These are phyloP conservation scores for Laspeyria flexula DNA, from an alignment of 2,888 invertebrate species.

Conservation along the genomic window DNA sequence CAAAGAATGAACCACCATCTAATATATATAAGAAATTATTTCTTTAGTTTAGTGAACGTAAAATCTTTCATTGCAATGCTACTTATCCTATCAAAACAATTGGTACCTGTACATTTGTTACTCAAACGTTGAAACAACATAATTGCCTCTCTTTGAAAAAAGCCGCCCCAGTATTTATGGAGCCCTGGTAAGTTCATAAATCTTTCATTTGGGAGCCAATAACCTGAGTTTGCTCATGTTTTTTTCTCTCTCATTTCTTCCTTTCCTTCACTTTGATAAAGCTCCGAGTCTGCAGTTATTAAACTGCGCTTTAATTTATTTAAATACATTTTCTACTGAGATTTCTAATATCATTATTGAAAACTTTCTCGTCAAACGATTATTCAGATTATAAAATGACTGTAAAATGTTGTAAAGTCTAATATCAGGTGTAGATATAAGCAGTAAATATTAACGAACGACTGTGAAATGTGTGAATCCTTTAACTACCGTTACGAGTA, in stretches of 20 bases:
- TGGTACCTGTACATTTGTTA: background rate
- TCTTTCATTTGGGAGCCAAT: conserved; percentile 68
- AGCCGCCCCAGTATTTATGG: conserved; percentile 25
- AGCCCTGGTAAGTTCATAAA: conserved; percentile 59
- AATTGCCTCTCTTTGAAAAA: conserved; percentile 16
- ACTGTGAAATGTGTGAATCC: background rate
- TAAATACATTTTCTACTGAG: conserved; percentile 7
- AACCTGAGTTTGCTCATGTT: conserved; percentile 45
- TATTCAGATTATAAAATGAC: too few species aligned
- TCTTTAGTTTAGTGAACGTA: too few species aligned
- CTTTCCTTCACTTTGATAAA: conserved; percentile 32
- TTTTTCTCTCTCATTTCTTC: conserved; percentile 34
- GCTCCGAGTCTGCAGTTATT: conserved; percentile 22
- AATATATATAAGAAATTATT: too few species aligned
- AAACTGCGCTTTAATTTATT: conserved; percentile 36
- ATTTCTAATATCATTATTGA: background rate
- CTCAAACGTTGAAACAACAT: background rate
- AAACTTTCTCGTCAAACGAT: too few species aligned
- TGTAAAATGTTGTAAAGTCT: too few species aligned
- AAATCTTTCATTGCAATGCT: too few species aligned
- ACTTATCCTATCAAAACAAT: background rate
- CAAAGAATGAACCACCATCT: too few species aligned
- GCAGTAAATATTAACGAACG: too few species aligned
- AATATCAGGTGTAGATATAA: too few species aligned
- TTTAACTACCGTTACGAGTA: background rate